A percentile compares a stretch with the other conserved stretches of the same genome.
phyloP scores from a whole-genome alignment of 2,113 vertebrate genomes.

The Athene cunicularia region DNA sequence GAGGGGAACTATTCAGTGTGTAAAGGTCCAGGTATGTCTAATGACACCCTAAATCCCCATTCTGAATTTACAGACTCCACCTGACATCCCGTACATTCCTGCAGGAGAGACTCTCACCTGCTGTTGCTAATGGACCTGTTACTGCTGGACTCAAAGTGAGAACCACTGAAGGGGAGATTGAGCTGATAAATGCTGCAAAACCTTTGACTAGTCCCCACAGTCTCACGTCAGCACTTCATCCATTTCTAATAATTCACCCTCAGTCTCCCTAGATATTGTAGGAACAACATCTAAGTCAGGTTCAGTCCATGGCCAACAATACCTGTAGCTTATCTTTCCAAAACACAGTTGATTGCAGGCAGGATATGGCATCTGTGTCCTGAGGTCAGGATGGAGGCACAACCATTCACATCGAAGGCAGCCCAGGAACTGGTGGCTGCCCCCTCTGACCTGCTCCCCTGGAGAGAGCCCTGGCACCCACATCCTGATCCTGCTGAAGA shows the following conservation, averaged over 20 bases:
- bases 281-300: rapidly evolving
- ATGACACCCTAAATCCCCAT: neutral
- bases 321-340: neutral
- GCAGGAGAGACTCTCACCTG: neutral
- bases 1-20: neutral
- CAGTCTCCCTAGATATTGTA: rapidly evolving
- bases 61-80: neutral
- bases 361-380: neutral
- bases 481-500: neutral
- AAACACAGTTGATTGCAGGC: neutral
- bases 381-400: neutral
- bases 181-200: neutral
- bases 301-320: rapidly evolving
- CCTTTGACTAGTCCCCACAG: neutral
- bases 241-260: neutral
- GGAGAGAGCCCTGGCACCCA: neutral
- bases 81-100: rapidly evolving
- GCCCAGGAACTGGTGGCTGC: neutral
- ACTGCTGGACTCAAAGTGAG: neutral
- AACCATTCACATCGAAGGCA: rapidly evolving
- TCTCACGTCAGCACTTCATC: rapidly evolving
- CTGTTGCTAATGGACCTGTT: neutral
- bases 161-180: neutral
- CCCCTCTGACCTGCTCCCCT: rapidly evolving
- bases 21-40: neutral